Evolutionary conservation across 2,888 invertebrate species (phyloP).

Genomic region (Diarsia mendica): DNA sequence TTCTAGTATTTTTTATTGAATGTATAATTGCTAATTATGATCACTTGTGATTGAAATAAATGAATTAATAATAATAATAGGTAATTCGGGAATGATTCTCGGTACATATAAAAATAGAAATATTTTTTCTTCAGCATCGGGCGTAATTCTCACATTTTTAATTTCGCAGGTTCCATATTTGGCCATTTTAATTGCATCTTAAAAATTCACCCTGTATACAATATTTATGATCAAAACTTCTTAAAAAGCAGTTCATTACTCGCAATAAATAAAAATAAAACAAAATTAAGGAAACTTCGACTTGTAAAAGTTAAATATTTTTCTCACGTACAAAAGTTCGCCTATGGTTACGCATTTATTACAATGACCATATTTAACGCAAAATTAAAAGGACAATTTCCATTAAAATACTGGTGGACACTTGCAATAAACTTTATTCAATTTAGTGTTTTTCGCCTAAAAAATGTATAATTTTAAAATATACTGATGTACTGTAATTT

Average conservation of each 20-base stretch:
- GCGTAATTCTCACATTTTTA: background rate
- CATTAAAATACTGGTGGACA: slow-evolving; percentile 26
- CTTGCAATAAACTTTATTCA: slow-evolving; percentile 23
- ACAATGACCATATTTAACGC: slow-evolving; percentile 41
- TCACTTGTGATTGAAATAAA: no score
- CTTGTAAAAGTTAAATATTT: slow-evolving; percentile 40
- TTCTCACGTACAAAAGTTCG: slow-evolving; percentile 47
- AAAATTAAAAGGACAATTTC: slow-evolving; percentile 37
- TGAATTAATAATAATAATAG: no score
- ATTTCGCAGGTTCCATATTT: background rate
- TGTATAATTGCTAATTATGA: no score
- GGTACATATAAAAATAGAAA: background rate
- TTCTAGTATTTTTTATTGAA: no score
- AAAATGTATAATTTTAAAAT: background rate
- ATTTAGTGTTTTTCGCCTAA: slow-evolving; percentile 9
- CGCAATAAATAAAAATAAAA: slow-evolving; percentile 59
- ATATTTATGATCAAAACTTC: slow-evolving; percentile 15
- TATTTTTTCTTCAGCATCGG: background rate
- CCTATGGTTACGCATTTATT: slow-evolving; percentile 13
- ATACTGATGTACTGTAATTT: slow-evolving; percentile 18
- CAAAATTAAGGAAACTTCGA: slow-evolving; percentile 62
- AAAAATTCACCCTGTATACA: background rate
- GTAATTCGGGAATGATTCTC: background rate
- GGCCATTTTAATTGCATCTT: background rate
- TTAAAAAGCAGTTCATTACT: slow-evolving; percentile 59